These are phyloP conservation scores for Apodemus agrarius DNA, from an alignment of 2,797 vertebrate species.

Conservation along the genomic window DNA sequence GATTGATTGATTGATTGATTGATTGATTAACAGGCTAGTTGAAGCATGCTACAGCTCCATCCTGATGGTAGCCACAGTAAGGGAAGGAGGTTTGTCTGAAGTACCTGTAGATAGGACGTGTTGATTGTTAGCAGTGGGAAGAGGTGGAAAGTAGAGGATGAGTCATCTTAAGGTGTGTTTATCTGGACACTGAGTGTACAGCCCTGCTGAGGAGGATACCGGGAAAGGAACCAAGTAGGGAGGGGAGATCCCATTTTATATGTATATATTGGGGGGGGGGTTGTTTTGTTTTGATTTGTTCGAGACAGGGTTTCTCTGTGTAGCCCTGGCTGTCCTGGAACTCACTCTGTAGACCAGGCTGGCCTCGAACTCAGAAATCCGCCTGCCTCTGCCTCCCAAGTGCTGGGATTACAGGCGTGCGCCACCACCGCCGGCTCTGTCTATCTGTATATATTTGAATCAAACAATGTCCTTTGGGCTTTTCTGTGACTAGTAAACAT, in stretches of 20 bases:
- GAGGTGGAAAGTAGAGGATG: background rate
- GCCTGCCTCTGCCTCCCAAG: too few species aligned
- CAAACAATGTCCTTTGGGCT: background rate
- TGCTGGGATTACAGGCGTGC: too few species aligned
- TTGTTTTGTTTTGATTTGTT: too few species aligned
- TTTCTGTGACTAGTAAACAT: slow-evolving; percentile 45
- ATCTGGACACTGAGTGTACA: background rate
- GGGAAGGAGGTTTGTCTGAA: slow-evolving; percentile 8
- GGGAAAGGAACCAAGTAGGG: background rate
- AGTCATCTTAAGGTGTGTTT: background rate
- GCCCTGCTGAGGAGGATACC: background rate
- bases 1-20: too few species aligned
- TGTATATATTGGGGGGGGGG: too few species aligned
- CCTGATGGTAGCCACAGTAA: background rate
- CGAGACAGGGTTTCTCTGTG: too few species aligned
- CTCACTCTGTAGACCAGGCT: too few species aligned
- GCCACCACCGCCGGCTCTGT: too few species aligned
- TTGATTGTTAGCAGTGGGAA: background rate
- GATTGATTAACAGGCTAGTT: background rate
- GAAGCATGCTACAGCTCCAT: background rate
- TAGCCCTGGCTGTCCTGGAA: too few species aligned
- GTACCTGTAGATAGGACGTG: background rate
- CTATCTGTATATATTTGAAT: background rate
- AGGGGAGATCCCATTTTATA: slow-evolving; percentile 5
- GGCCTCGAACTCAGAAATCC: too few species aligned